Percentiles rank a stretch among this genome's conserved stretches.
These are phyloP conservation scores for Archips xylosteana DNA, from an alignment of 2,888 invertebrate genomes.

Conservation along the genomic window DNA sequence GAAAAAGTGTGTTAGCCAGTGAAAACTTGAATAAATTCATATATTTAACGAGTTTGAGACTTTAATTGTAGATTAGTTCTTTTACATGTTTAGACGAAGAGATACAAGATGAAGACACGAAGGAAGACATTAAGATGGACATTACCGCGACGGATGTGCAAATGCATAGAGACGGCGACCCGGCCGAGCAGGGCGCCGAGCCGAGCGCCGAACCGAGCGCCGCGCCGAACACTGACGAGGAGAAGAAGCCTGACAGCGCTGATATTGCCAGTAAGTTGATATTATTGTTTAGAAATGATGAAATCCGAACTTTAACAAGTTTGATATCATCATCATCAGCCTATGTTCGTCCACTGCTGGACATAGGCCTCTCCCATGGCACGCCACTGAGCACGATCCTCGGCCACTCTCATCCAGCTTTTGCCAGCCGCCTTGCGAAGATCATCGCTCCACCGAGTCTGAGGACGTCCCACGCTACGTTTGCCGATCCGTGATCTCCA, in stretches of 20 bases:
- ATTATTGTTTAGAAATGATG: no score
- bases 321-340: no score
- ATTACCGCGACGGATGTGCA: slow-evolving; percentile 42
- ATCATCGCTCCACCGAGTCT: no score
- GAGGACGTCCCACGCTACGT: no score
- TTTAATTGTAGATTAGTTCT: neutral
- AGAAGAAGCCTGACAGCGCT: slow-evolving; percentile 44
- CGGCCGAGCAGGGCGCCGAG: slow-evolving; percentile 26
- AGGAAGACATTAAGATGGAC: slow-evolving; percentile 46
- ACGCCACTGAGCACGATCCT: no score
- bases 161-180: slow-evolving; percentile 15
- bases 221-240: neutral
- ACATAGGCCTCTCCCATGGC: no score
- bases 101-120: slow-evolving; percentile 47
- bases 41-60: neutral
- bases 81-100: slow-evolving; percentile 44
- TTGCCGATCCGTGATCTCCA: no score
- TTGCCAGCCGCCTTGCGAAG: no score
- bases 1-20: no score
- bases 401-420: no score
- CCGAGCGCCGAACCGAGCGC: slow-evolving; percentile 14
- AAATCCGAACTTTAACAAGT: no score
- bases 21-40: neutral
- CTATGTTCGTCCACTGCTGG: no score
- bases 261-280: slow-evolving; percentile 59